Base-by-base conservation (phyloP, 2,888 invertebrate species). In the Tanytarsus gracilentus region DNA sequence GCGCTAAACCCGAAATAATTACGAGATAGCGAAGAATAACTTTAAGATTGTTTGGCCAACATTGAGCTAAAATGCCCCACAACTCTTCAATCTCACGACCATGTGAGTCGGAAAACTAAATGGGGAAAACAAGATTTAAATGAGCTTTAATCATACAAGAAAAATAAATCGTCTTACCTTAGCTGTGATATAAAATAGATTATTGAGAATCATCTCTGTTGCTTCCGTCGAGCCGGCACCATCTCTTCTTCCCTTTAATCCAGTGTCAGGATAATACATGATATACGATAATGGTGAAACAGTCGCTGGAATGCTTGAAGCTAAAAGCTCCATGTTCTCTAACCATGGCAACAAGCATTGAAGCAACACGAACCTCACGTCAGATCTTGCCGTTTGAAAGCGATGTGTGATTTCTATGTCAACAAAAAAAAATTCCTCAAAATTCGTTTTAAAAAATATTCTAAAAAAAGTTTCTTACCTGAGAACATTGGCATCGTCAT, bases 401-500 rank as follows among this genome's bases (percentile, higher is more conserved):
- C 98, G 83, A 72, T 92, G 89, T 7, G 97, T 97, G 63, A 98
- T 95, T 79, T 99, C 99, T 94, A 78, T 18, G 14, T 14, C 27
- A 74, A 72, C 63, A 63, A 64, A 56, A 63, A 62, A 58, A 63
- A 55, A 64, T 33, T 33, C 4, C 14, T 14, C 14, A 52, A 6
- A 61, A 21, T 52, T 25, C 44, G 7, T 23, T 48, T 11, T 5
- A 48, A 11, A 49, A 16, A 5, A 30, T 51, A 44, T 53, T 26
- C 18, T 27, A 9, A 40, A 71, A 74, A 76, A 44, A 23, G 8
- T 18, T 23, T 7, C 23, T 8, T 74, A 95, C 96, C 97, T 70
- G 97, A 97, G 77, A 99, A 97, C 84, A 99, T 95, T 0, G 97
- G 95, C 95, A 99, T 97, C 25, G 99, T 98, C 39, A 99, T 80